A percentile compares a stretch with the other conserved stretches of the same genome.
These are phyloP conservation scores for Leptobrachium leishanense DNA, from an alignment of 2,113 vertebrate species.

Conservation along the genomic window DNA sequence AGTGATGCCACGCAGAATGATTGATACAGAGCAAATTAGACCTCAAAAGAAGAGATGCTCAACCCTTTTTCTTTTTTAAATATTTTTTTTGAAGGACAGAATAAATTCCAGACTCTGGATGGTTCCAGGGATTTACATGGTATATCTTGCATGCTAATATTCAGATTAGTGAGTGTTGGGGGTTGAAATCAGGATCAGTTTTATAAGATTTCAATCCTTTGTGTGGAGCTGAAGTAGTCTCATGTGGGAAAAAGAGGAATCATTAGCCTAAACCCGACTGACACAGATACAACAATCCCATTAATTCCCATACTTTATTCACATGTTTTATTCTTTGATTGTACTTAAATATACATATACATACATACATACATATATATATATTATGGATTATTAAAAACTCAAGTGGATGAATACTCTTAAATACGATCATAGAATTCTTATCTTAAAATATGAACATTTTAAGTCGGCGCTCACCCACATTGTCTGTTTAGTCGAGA, in stretches of 20 bases:
- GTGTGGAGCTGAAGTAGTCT: constrained; percentile 37
- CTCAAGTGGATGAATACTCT: too few species aligned
- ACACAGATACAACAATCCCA: constrained; percentile 55
- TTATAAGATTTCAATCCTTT: constrained; percentile 28
- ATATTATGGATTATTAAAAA: too few species aligned
- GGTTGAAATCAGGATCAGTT: constrained; percentile 50
- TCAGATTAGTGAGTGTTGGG: constrained; percentile 47
- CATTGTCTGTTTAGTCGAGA: too few species aligned
- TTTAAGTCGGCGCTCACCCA: too few species aligned
- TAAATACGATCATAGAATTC: too few species aligned
- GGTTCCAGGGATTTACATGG: constrained; percentile 32
- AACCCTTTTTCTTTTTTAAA: too few species aligned
- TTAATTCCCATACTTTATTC: background rate
- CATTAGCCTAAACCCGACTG: constrained; percentile 57
- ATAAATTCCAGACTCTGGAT: constrained; percentile 2
- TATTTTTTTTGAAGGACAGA: constrained; percentile 1
- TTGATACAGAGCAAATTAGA: constrained; percentile 19
- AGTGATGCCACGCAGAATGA: constrained; percentile 14
- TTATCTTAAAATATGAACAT: too few species aligned
- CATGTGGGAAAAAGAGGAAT: constrained; percentile 41
- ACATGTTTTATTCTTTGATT: too few species aligned
- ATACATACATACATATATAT: background rate
- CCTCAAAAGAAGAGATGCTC: constrained; percentile 11
- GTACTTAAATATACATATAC: background rate
- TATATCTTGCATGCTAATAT: constrained; percentile 37